Conservation (phyloP, 2,888 invertebrate genomes). For the Metacarcinus magister region DNA sequence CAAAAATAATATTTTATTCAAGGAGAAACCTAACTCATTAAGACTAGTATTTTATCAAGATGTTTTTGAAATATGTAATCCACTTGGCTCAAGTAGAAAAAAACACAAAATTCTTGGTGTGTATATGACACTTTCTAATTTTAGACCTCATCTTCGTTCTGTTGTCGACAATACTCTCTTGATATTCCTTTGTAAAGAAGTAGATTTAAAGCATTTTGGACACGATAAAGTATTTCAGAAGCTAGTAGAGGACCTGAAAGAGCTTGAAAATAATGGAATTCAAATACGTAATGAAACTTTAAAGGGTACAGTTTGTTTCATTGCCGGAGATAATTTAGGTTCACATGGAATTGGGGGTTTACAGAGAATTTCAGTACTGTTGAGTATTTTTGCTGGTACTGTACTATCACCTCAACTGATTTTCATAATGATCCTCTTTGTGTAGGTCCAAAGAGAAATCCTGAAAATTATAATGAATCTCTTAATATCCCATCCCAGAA, state of each 20-base stretch:
- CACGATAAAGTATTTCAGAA: slow-evolving; percentile 22
- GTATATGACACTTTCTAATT: slow-evolving; percentile 42
- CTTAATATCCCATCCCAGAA: neutral
- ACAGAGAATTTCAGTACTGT: slow-evolving; percentile 38
- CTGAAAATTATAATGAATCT: neutral
- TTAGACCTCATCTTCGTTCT: slow-evolving; percentile 46
- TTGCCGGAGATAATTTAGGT: slow-evolving; percentile 38
- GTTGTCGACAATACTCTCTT: slow-evolving; percentile 47
- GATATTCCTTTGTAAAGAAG: slow-evolving; percentile 45
- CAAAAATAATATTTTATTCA: too few relatives aligned
- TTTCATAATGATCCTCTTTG: slow-evolving; percentile 20
- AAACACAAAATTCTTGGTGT: slow-evolving; percentile 49
- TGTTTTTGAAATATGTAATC: slow-evolving; percentile 61
- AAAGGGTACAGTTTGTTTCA: neutral
- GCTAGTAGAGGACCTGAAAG: slow-evolving; percentile 49
- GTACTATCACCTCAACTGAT: neutral
- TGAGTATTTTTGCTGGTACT: slow-evolving; percentile 35
- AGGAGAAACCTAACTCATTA: too few relatives aligned
- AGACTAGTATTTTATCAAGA: slow-evolving; percentile 44
- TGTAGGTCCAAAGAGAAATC: neutral
- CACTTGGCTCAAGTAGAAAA: neutral
- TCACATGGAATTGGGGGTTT: slow-evolving; percentile 52
- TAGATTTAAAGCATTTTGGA: slow-evolving; percentile 21
- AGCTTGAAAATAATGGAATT: slow-evolving; percentile 46
- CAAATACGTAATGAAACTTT: slow-evolving; percentile 18